Evolutionary conservation across 2,888 invertebrate species (phyloP), one percentile per base, ranked within the genome.

Genomic region (Hartigia nigra): DNA sequence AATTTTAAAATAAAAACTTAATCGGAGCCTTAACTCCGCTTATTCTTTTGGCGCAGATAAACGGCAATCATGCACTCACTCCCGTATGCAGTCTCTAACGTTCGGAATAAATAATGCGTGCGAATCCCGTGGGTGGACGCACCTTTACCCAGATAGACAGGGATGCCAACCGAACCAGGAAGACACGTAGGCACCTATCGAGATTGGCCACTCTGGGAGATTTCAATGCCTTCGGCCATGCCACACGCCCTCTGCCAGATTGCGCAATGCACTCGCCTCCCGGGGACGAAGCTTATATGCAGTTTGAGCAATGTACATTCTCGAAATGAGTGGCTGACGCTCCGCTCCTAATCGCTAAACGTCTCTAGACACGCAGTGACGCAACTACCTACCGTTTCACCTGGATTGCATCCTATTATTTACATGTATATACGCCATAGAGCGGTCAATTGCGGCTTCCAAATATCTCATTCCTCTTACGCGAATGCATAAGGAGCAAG

Each of bases 261-360:
- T 55, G 23, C 39, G 23, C 39, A 5, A 23, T 55, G 55, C 55
- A 55, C 55, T 55, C 55, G 55, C 23, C 23, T 55, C 23, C 55
- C 55, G 23, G 2, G 23, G 23, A 9, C 23, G 5, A 23, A 23
- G 23, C 23, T 55, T 23, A 55, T 23, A 9, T 55, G 55, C 55
- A 55, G 55, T 55, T 23, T 23, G 69, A 74, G 72, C 79, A 81
- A 80, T 75, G 80, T 75, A 75, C 70, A 36, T 32, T 75, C 23
- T 70, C 72, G 12, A 70, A 76, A 77, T 79, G 78, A 79, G 55
- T 76, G 72, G 78, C 69, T 72, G 79, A 78, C 79, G 80, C 77
- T 70, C 77, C 80, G 78, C 77, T 78, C 23, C 55, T 79, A 81
- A 81, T 85, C 83, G 83, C 81, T 85, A 85, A 82, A 80, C 82